Base-by-base conservation (phyloP, 2,113 vertebrate genomes). In the Seriola aureovittata region DNA sequence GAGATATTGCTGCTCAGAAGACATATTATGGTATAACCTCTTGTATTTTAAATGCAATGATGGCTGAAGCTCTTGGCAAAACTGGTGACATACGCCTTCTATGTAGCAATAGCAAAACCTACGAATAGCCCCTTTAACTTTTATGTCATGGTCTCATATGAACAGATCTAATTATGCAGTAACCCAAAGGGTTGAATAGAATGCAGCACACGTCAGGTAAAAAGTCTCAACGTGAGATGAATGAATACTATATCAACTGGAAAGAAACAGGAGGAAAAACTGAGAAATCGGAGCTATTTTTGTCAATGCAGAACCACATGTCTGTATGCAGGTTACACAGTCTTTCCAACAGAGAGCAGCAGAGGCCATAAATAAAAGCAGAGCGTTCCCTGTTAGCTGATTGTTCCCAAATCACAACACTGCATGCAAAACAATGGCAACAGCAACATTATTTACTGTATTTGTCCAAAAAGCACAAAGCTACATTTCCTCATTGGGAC, bases 301-400 rank as follows among this genome's bases (percentile, higher is more conserved):
- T 67, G 34, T 36, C 10, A 44, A 12, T 42, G 29, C 25, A 2
- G 12, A 42, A 5, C 13, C 14, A 4, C 17, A 25, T 19, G 6
- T n/a, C 25, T 29, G 0, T 0, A 17, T 60, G 66, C 16, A 44
- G 12, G 19, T 60, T 9, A 58, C 3, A 42, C 9, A 19, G 32
- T 57, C 8, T 48, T n/a, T 1, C 58, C 89, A 87, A 13, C 66
- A 92, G 92, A 55, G 84, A 81, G 82, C 85, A 82, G 80, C 76
- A 91, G 67, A 92, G 69, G 19, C 46, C 36, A 58, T 0, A 3
- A 2, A 25, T 86, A 50, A 29, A 68, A 44, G 11, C 68, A 11
- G 29, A 6, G 32, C 9, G n/a, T 36, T 38, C 38, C 13, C 42
- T 17, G 23, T 29, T 44, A 14, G 5, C 12, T 12, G 21, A 5